phyloP scores from a whole-genome alignment of 2,113 vertebrate species.

The Platichthys flesus region DNA sequence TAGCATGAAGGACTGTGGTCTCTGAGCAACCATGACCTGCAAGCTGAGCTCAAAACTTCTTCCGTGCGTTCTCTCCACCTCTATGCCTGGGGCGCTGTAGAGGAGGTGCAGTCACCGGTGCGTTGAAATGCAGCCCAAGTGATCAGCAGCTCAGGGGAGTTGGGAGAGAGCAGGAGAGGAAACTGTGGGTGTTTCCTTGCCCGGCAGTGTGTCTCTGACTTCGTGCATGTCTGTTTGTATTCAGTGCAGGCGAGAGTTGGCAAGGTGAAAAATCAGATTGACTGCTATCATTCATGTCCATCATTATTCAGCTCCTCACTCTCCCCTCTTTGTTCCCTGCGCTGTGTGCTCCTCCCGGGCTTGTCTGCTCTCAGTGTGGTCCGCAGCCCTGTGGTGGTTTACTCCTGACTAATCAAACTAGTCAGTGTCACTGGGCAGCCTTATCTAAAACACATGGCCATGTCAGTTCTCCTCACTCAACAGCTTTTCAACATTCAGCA shows the following conservation, averaged over 20 bases:
- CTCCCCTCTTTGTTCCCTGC: slow-evolving; percentile 43
- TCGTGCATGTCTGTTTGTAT: slow-evolving; percentile 32
- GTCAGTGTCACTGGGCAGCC: slow-evolving; percentile 70
- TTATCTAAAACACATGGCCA: slow-evolving; percentile 81
- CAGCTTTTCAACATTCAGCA: slow-evolving; percentile 69
- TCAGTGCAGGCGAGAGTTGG: slow-evolving; percentile 17
- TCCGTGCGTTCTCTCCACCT: slow-evolving; percentile 54
- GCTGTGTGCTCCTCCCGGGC: slow-evolving; percentile 37
- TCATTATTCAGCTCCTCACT: slow-evolving; percentile 46
- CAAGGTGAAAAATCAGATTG: slow-evolving; percentile 60
- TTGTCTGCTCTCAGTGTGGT: slow-evolving; percentile 65
- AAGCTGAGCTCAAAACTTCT: slow-evolving; percentile 61
- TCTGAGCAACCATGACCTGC: slow-evolving; percentile 75
- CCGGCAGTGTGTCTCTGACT: slow-evolving; percentile 49
- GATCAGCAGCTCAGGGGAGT: slow-evolving; percentile 61
- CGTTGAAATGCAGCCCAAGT: slow-evolving; percentile 73
- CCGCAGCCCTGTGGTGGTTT: slow-evolving; percentile 52
- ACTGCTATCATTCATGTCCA: slow-evolving; percentile 56
- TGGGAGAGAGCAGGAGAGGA: slow-evolving; percentile 25
- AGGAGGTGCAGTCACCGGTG: slow-evolving; percentile 79
- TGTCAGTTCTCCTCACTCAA: slow-evolving; percentile 72
- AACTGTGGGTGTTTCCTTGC: slow-evolving; percentile 64
- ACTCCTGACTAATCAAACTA: slow-evolving; percentile 73
- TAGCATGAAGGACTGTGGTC: slow-evolving; percentile 72
- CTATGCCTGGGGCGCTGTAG: slow-evolving; percentile 64